phyloP scores from a whole-genome alignment of 2,113 vertebrate species.

The Calyptommatus sinebrachiatus region DNA sequence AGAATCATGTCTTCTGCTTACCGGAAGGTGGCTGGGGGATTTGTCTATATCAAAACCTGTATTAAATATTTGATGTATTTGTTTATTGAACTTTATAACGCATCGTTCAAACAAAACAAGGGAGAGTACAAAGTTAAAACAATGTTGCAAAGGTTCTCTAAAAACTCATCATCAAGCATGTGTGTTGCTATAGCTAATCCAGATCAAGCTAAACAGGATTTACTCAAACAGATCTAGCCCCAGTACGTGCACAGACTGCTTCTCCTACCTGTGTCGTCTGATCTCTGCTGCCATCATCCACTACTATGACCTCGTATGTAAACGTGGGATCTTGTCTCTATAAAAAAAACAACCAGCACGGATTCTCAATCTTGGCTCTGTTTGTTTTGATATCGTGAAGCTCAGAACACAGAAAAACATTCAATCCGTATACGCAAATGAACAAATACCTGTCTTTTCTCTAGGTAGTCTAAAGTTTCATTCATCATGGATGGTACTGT shows the following conservation, averaged over 20 bases:
- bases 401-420: neutral
- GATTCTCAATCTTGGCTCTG: neutral
- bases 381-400: neutral
- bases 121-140: no score
- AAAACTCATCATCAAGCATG: no score
- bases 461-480: constrained; percentile 90
- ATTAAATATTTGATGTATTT: neutral
- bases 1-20: no score
- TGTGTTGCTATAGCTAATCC: no score
- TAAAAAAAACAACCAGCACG: constrained; percentile 49
- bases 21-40: no score
- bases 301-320: constrained; percentile 92
- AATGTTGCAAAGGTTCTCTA: no score
- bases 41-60: accelerated
- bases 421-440: no score
- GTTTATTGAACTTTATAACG: no score
- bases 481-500: constrained; percentile 96
- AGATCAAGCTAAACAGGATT: no score
- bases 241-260: no score
- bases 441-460: constrained; percentile 85
- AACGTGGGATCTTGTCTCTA: constrained; percentile 84
- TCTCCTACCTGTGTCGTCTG: constrained; percentile 85
- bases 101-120: no score
- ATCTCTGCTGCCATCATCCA: constrained; percentile 95
- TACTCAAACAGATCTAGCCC: no score